Evolutionary conservation across 2,113 vertebrate genomes (phyloP), one percentile per base, ranked within the genome.

Genomic region (Clinocottus analis): DNA sequence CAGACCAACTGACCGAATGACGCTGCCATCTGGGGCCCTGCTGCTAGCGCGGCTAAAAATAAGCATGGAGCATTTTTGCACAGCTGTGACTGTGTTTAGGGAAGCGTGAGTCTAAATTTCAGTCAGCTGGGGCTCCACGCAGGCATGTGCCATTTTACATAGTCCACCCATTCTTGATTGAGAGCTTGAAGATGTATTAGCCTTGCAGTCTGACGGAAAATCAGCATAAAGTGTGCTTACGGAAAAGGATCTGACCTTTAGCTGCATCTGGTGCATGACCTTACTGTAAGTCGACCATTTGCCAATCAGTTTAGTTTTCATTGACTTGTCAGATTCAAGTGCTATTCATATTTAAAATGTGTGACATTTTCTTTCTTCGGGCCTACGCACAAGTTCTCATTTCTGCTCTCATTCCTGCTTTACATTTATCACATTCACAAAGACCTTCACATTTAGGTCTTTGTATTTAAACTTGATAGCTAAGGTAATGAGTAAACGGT

Each of bases 41-140:
- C 41, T 17, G 17, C 25, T 13, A 31, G 25, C 25, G 11, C n/a
- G 23, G 23, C 64, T 66, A 49, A 68, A 77, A 69, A 85, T 77
- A 73, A 51, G 39, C 12, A 29, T 43, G 58, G 1, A 35, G 56
- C 31, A 35, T 77, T 73, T 67, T 47, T 29, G 13, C 39, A 71
- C 55, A 86, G 7, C 21, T 67, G 56, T 60, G 31, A 67, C 43
- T 71, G 3, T 71, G 33, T 66, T 41, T 16, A 27, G 7, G 9
- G 53, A 66, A 14, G 23, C 14, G 3, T 37, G 14, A 6, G 8
- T 35, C 45, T 16, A 45, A 60, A 2, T 0, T 8, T 70, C 31
- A 66, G 9, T 83, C 72, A 72, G 47, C 27, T 7, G 11, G 13
- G 8, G 41, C 45, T 71, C 64, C 59, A 21, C 3, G 71, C 23